Conservation (phyloP, 2,113 vertebrate genomes). For the Corythornis vintsioides region DNA sequence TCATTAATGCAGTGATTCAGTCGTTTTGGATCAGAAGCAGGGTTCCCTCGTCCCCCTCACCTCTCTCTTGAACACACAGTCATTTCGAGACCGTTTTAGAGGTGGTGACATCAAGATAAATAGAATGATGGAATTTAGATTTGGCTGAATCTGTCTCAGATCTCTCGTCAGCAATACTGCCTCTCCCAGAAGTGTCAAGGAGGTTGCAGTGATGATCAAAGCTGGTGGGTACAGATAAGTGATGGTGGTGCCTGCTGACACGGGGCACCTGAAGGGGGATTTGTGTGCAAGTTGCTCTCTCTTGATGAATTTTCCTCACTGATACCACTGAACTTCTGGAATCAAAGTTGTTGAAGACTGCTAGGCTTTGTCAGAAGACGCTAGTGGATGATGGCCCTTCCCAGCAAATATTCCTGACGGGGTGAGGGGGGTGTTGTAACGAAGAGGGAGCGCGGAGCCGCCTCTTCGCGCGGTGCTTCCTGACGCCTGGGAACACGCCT, state of each 20-base stretch:
- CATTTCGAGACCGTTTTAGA: constrained; percentile 56
- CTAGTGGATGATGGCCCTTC: constrained; percentile 2
- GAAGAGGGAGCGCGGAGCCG: neutral
- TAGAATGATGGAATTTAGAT: constrained; percentile 40
- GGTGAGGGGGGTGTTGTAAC: neutral
- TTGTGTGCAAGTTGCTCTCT: neutral
- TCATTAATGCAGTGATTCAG: constrained; percentile 24
- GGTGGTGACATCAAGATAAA: constrained; percentile 27
- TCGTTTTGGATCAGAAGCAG: constrained; percentile 5
- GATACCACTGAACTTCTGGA: constrained; percentile 16
- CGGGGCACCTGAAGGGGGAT: neutral
- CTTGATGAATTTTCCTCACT: neutral
- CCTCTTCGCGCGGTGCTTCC: neutral
- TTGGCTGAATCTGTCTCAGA: constrained; percentile 46
- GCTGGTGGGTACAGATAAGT: constrained; percentile 47
- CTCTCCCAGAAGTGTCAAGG: constrained; percentile 56
- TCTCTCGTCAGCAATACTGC: constrained; percentile 56
- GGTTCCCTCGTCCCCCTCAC: neutral
- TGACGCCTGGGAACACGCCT: neutral
- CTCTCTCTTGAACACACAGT: neutral
- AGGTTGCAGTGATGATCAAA: constrained; percentile 67
- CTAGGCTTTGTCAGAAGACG: constrained; percentile 29
- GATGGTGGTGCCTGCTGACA: constrained; percentile 13
- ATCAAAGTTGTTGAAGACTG: neutral
- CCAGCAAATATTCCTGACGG: neutral